A percentile compares a stretch with the other conserved stretches of the same genome.
Conservation (phyloP, 2,888 invertebrate species). For the Zele albiditarsus region DNA sequence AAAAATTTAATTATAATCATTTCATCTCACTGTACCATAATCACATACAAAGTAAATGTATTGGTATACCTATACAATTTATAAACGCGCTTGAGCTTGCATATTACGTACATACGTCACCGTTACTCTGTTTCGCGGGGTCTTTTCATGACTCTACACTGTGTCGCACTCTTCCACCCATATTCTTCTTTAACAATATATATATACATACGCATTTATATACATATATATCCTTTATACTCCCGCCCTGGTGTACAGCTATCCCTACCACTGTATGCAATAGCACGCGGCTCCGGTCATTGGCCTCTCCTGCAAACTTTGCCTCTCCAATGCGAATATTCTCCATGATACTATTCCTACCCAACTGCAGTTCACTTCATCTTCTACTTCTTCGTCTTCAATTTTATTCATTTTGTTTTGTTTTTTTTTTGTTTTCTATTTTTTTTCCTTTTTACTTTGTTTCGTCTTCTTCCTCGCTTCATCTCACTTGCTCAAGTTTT, state of each 20-base stretch:
- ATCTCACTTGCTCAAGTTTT: slow-evolving; percentile 33
- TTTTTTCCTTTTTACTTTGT: neutral
- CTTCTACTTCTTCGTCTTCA: slow-evolving; percentile 35
- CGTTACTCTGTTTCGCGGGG: slow-evolving; percentile 69
- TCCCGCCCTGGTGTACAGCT: slow-evolving; percentile 46
- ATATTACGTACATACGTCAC: slow-evolving; percentile 70
- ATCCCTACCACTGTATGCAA: slow-evolving; percentile 50
- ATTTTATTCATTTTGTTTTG: slow-evolving; percentile 2
- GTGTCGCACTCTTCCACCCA: slow-evolving; percentile 41
- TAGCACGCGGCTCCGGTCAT: slow-evolving; percentile 70
- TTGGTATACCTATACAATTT: slow-evolving; percentile 37
- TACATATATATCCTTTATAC: neutral
- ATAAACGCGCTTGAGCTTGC: slow-evolving; percentile 48
- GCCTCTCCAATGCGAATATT: slow-evolving; percentile 34
- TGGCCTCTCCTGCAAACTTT: slow-evolving; percentile 61
- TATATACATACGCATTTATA: neutral
- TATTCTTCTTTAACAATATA: slow-evolving; percentile 36
- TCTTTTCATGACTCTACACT: slow-evolving; percentile 33
- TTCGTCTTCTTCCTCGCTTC: slow-evolving; percentile 22
- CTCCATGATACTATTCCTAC: slow-evolving; percentile 23
- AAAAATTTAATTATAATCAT: too few species aligned
- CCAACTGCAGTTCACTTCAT: slow-evolving; percentile 46
- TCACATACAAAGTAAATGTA: too few species aligned
- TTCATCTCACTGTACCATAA: too few species aligned
- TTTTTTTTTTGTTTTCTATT: neutral